These are phyloP conservation scores for Strigamia crassipes DNA, from an alignment of 2,888 invertebrate genomes.

Conservation along the genomic window DNA sequence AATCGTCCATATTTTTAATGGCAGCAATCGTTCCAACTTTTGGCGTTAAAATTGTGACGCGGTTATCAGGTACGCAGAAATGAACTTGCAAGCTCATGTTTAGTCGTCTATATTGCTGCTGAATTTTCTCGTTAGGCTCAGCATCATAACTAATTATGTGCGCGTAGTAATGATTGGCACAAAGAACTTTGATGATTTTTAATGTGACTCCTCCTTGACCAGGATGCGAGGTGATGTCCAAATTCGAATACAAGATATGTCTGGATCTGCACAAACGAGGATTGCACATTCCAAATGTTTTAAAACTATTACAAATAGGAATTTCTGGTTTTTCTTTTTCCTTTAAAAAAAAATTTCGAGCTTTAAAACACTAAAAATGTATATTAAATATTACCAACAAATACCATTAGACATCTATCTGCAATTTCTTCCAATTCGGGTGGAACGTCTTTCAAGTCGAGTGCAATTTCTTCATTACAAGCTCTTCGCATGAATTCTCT, in stretches of 20 bases:
- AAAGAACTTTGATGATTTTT: slow-evolving; percentile 65
- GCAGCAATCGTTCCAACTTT: slow-evolving; percentile 67
- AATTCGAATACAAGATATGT: neutral
- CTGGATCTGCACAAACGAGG: neutral
- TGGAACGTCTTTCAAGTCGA: neutral
- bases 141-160: slow-evolving; percentile 62
- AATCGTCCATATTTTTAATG: slow-evolving; percentile 61
- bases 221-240: slow-evolving; percentile 56
- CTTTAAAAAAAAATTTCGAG: neutral
- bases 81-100: neutral
- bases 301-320: neutral
- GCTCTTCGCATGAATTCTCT: neutral
- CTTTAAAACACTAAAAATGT: too few species aligned
- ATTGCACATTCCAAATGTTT: neutral
- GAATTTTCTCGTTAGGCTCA: slow-evolving; percentile 53
- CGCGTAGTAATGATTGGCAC: slow-evolving; percentile 69
- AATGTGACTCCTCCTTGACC: slow-evolving; percentile 65
- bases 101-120: neutral
- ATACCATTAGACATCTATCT: neutral
- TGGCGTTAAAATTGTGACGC: slow-evolving; percentile 51
- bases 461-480: neutral
- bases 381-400: neutral
- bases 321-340: neutral
- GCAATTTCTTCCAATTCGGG: neutral
- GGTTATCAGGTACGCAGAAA: neutral